Base-by-base conservation (phyloP, 2,888 invertebrate genomes). In the Amblyjoppa proteus region DNA sequence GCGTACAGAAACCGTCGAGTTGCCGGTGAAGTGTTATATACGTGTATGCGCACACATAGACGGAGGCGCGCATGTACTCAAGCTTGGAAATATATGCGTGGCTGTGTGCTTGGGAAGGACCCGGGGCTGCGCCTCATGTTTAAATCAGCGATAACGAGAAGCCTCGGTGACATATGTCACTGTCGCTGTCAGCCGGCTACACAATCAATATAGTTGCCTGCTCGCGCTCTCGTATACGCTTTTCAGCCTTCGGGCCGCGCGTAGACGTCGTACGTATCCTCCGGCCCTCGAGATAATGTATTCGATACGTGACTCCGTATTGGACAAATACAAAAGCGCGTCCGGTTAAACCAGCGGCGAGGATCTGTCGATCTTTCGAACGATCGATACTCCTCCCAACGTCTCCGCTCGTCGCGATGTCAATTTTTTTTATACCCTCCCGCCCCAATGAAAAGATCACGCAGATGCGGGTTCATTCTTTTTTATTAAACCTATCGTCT, bases 81-180 rank as follows among this genome's bases (percentile, higher is more conserved):
- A 31, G 56, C 64, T 64, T 64, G 38, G 31, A 58, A 9, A 34
- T 7, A 73, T 73, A n/a, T 49, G n/a, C 38, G 45, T 73, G 58
- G 76, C 77, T 51, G 78, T 83, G 84, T 64, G 76, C 70, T 82
- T 79, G 82, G 81, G 81, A 86, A 84, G 80, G 87, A 81, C 90
- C 91, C 91, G 91, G 92, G 92, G 91, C 91, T 92, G 91, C 91
- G 92, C 91, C 93, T 94, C 94, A 94, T 94, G 94, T 94, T 94
- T 94, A 94, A 94, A 94, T 94, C 94, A 93, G 93, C 94, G 94
- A 94, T 94, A 94, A 94, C 94, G 93, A 94, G 93, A 93, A 93
- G 93, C 93, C 92, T 91, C 92, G 92, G 92, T 93, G 94, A 94
- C 94, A 94, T 93, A 93, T 94, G 94, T 94, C 94, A 94, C 93